phyloP scores from a whole-genome alignment of 2,113 vertebrate genomes.

The Sylvietta virens region DNA sequence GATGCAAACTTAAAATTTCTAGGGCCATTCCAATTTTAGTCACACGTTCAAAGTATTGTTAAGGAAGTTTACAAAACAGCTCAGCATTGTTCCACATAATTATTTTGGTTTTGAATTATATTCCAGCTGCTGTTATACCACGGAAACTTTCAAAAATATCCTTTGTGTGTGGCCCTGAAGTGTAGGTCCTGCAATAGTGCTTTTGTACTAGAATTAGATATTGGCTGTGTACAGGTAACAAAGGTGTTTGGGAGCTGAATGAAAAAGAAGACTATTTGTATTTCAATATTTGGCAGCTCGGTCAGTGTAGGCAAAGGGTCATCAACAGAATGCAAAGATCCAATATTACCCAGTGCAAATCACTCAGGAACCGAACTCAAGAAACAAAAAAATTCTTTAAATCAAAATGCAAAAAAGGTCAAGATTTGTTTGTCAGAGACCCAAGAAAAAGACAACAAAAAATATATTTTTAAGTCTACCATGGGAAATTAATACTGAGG shows the following conservation, averaged over 20 bases:
- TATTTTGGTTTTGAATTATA: background rate
- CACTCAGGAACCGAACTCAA: background rate
- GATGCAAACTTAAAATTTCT: background rate
- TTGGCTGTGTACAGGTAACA: background rate
- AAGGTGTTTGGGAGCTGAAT: background rate
- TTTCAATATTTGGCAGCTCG: background rate
- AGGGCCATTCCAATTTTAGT: background rate
- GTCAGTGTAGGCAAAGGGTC: background rate
- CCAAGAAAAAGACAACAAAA: conserved; percentile 45
- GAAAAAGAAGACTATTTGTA: background rate
- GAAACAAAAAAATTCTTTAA: background rate
- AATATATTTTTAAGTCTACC: conserved; percentile 48
- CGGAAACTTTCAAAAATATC: background rate
- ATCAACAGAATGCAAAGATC: background rate
- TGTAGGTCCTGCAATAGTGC: background rate
- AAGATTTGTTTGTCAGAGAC: conserved; percentile 17
- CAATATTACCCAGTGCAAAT: background rate
- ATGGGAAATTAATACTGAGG: conserved; percentile 66
- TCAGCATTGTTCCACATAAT: background rate
- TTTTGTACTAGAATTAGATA: background rate
- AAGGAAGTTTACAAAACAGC: background rate
- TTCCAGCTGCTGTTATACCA: background rate
- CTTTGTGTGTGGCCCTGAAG: background rate
- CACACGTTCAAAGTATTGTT: background rate
- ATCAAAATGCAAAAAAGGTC: conserved; percentile 6